Base-by-base conservation (phyloP, 2,113 vertebrate species). In the Salvator merianae region DNA sequence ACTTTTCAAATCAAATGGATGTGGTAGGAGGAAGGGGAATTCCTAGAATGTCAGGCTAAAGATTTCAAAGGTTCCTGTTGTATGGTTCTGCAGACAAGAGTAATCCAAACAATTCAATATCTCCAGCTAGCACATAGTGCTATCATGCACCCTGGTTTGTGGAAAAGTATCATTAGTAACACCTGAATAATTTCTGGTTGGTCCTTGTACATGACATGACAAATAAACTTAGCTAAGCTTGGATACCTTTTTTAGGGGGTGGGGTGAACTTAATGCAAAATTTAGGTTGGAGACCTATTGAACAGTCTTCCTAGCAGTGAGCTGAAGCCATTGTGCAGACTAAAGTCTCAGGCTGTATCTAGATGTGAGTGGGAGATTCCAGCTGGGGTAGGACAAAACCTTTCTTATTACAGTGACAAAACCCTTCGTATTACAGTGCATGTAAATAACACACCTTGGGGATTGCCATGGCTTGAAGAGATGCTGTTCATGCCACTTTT, bases 1-100 rank as follows among this genome's bases (percentile, higher is more conserved):
- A 12, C 7, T 71, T 20, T 32, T 1, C 6, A 5, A 55, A 69
- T 87, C 79, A 72, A 79, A n/a, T 7, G 13, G 83, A 55, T 40
- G 83, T 90, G 70, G 53, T 47, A 2, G 4, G n/a, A 34, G n/a
- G 14, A 8, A 66, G 59, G 4, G 4, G 81, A 88, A 84, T 47
- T 85, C 73, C 1, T 22, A 89, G 65, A 88, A 59, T 5, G 72
- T 36, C 14, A 83, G 84, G 83, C 50, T 55, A 63, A 30, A 36
- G 43, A 12, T 47, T 30, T 9, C 18, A 63, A n/a, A 30, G 5
- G 36, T 84, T 38, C 32, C 30, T 20, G 8, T 30, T 30, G 3
- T 82, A 65, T 0, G 43, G 14, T 62, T 16, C 34, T 62, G 5
- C 50, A 43, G 62, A 34, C 9, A 63, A 5, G 50, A 1, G 12